Conservation (phyloP, 2,888 invertebrate genomes). For the Sepioteuthis lessoniana region DNA sequence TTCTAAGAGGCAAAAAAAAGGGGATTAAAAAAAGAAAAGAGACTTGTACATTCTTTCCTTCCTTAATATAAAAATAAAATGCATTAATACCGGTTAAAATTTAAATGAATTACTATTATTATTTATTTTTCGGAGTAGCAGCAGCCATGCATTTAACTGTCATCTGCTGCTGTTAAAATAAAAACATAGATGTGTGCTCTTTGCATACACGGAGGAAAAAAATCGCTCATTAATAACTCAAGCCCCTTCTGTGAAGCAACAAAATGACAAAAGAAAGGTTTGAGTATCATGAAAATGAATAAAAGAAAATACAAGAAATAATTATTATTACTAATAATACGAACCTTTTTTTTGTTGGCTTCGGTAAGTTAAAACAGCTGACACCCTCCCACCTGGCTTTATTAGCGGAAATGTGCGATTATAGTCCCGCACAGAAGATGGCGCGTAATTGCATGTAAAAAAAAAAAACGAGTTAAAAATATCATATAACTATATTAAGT, state of each 20-base stretch:
- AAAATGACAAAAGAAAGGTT: background rate
- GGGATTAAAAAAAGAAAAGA: background rate
- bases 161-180: background rate
- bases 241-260: background rate
- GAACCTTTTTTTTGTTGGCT: background rate
- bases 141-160: background rate
- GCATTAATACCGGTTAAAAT: background rate
- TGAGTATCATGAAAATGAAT: too few relatives aligned
- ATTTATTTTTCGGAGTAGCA: background rate
- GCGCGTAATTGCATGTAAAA: background rate
- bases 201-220: background rate
- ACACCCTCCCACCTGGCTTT: background rate
- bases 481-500: too few relatives aligned
- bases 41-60: background rate
- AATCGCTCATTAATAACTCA: background rate
- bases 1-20: background rate
- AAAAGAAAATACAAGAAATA: too few relatives aligned
- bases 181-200: background rate
- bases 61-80: background rate
- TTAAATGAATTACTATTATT: background rate
- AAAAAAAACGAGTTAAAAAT: too few relatives aligned
- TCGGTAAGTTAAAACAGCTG: background rate
- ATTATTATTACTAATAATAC: background rate
- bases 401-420: background rate
- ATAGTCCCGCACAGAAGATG: background rate